Percentiles rank a stretch among this genome's conserved stretches.
Evolutionary conservation across 1,140 invertebrate genomes (phyloP).

Genomic region (Atta texana): DNA sequence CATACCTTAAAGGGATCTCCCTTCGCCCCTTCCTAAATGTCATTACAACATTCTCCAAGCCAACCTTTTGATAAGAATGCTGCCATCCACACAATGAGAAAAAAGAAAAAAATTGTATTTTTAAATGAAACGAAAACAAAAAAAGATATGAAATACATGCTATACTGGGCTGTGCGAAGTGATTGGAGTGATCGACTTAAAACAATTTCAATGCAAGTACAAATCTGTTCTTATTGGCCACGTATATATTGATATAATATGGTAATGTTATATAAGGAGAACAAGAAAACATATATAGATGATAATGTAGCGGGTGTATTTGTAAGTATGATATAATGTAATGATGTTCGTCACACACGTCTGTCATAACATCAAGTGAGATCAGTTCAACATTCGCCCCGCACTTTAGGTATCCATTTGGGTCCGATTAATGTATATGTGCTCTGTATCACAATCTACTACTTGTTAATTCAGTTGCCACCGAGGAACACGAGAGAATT

Average conservation of each 20-base stretch:
- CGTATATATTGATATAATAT: slow-evolving; percentile 86
- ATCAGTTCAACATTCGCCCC: slow-evolving; percentile 74
- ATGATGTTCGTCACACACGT: slow-evolving; percentile 72
- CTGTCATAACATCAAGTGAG: slow-evolving; percentile 65
- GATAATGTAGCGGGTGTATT: slow-evolving; percentile 84
- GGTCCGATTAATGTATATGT: slow-evolving; percentile 68
- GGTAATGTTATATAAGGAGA: slow-evolving; percentile 84
- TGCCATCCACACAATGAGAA: slow-evolving; percentile 84
- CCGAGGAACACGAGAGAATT: slow-evolving; percentile 3
- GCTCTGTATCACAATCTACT: slow-evolving; percentile 64
- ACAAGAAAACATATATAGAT: slow-evolving; percentile 76
- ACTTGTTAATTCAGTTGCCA: slow-evolving; percentile 78
- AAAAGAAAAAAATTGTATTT: slow-evolving; percentile 82
- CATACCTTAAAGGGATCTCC: slow-evolving; percentile 31
- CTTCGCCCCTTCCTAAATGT: slow-evolving; percentile 82
- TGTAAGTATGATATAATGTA: slow-evolving; percentile 83
- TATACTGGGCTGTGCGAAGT: slow-evolving; percentile 86
- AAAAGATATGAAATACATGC: slow-evolving; percentile 85
- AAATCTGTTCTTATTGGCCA: slow-evolving; percentile 87
- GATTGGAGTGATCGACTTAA: slow-evolving; percentile 85
- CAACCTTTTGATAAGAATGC: slow-evolving; percentile 86
- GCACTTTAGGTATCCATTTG: slow-evolving; percentile 61
- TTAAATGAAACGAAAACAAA: slow-evolving; percentile 83
- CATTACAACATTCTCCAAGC: slow-evolving; percentile 85
- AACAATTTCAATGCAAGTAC: slow-evolving; percentile 87